phyloP scores from a whole-genome alignment of 92 coral and sea anemone genomes.

The Diadumene lineata region DNA sequence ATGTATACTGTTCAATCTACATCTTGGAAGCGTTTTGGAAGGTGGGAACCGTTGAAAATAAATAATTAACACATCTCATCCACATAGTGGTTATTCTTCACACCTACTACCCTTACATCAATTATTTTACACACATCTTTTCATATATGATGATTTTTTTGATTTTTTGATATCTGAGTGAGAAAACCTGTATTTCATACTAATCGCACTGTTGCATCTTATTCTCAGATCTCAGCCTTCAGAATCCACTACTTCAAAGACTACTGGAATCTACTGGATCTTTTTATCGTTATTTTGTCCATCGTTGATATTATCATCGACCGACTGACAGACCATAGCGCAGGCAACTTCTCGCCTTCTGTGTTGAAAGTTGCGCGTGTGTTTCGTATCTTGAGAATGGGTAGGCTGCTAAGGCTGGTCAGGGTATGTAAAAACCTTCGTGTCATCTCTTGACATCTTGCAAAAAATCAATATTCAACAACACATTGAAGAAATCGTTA shows the following conservation, averaged over 20 bases:
- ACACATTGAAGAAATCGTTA: too few species aligned
- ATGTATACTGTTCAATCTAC: slow-evolving; percentile 76
- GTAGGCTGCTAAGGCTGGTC: slow-evolving; percentile 87
- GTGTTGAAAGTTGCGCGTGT: slow-evolving; percentile 88
- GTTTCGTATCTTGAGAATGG: slow-evolving; percentile 89
- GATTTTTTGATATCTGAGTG: too few species aligned
- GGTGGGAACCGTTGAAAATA: too few species aligned
- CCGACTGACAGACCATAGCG: slow-evolving; percentile 71
- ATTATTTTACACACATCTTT: too few species aligned
- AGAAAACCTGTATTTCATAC: background rate
- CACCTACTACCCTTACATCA: too few species aligned
- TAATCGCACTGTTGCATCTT: background rate
- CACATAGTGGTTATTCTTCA: too few species aligned
- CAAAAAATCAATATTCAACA: too few species aligned
- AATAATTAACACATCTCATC: too few species aligned
- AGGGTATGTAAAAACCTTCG: slow-evolving; percentile 55
- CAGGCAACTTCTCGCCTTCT: slow-evolving; percentile 86
- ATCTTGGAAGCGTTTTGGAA: slow-evolving; percentile 76
- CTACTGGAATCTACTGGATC: slow-evolving; percentile 93
- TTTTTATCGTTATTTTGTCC: slow-evolving; percentile 78
- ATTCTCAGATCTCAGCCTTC: slow-evolving; percentile 44
- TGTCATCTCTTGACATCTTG: too few species aligned
- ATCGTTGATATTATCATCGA: slow-evolving; percentile 89
- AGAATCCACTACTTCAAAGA: slow-evolving; percentile 87
- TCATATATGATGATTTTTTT: too few species aligned